Conservation (phyloP, 2,113 vertebrate genomes). For the Vulpes ferrilata region DNA sequence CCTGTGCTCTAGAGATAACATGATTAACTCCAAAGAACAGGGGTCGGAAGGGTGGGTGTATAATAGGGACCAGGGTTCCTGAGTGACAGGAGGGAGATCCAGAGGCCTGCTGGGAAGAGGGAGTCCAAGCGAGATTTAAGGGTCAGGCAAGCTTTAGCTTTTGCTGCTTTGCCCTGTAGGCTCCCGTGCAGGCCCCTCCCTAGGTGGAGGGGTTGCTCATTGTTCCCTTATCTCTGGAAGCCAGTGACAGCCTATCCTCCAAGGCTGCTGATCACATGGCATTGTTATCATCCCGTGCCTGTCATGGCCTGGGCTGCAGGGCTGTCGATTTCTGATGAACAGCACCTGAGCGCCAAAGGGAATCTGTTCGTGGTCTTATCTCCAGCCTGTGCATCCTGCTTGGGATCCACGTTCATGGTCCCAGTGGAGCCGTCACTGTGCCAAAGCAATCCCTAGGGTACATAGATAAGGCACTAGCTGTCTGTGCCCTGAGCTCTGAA, state of each 20-base stretch:
- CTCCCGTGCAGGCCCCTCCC: not conserved
- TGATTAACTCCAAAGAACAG: conserved; percentile 27
- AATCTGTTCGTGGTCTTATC: conserved; percentile 79
- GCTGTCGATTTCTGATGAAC: conserved; percentile 82
- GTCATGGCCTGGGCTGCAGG: conserved; percentile 72
- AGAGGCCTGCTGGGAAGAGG: not conserved
- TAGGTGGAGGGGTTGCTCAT: conserved; percentile 20
- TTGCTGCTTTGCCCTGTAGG: not conserved
- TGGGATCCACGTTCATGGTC: not conserved
- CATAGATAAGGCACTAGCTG: conserved; percentile 81
- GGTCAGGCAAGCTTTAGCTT: not conserved
- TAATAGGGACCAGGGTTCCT: not conserved
- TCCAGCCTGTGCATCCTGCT: conserved; percentile 30
- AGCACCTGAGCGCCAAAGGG: conserved; percentile 76
- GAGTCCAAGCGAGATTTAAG: not conserved
- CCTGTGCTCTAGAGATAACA: conserved; percentile 36
- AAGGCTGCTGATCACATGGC: not conserved
- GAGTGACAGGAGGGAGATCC: not conserved
- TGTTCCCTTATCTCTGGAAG: conserved; percentile 79
- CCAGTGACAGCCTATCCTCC: not conserved
- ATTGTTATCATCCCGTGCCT: conserved; percentile 71
- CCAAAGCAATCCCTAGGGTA: conserved; percentile 42
- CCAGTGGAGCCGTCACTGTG: conserved; percentile 67
- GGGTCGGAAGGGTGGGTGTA: not conserved
- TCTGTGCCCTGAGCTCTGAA: not conserved